Evolutionary conservation across 2,888 invertebrate species (phyloP).

Genomic region (Caenorhabditis imperialis): DNA sequence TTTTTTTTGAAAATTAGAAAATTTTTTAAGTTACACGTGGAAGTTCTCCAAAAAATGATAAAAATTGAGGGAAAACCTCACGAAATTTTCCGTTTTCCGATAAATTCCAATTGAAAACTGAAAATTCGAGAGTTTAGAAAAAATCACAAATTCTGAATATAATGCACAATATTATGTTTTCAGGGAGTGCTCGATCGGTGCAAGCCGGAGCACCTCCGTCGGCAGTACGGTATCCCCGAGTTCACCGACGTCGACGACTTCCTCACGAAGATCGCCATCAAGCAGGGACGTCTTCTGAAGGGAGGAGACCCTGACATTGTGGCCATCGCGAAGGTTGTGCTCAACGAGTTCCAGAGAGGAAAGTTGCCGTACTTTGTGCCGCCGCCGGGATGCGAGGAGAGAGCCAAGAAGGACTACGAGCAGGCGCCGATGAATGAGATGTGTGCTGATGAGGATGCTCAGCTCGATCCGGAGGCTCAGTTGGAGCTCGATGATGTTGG

Average conservation of each 20-base stretch:
- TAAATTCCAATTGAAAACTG: too few species aligned
- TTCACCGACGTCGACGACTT: slow-evolving; percentile 91
- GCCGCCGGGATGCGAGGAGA: slow-evolving; percentile 74
- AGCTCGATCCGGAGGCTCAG: slow-evolving; percentile 50
- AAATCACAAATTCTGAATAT: too few species aligned
- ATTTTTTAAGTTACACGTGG: too few species aligned
- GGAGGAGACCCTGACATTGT: slow-evolving; percentile 96
- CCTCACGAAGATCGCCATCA: slow-evolving; percentile 89
- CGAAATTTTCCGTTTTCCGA: too few species aligned
- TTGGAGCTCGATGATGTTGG: slow-evolving; percentile 48
- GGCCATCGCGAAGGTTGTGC: slow-evolving; percentile 91
- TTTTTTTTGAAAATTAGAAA: too few species aligned
- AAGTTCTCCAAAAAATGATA: too few species aligned
- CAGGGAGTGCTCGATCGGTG: slow-evolving; percentile 89
- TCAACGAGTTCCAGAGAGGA: slow-evolving; percentile 99
- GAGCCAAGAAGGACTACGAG: slow-evolving; percentile 61
- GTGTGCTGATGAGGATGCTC: slow-evolving; percentile 72
- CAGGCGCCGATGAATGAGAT: slow-evolving; percentile 73
- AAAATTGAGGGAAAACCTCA: too few species aligned
- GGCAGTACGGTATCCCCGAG: slow-evolving; percentile 87
- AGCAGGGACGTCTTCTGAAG: slow-evolving; percentile 91
- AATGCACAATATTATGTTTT: too few species aligned
- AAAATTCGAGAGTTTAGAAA: too few species aligned
- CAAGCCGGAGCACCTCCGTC: slow-evolving; percentile 88
- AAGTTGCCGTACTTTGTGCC: slow-evolving; percentile 84